Base-by-base conservation (phyloP, 2,888 invertebrate species). In the Byasa hedistus region DNA sequence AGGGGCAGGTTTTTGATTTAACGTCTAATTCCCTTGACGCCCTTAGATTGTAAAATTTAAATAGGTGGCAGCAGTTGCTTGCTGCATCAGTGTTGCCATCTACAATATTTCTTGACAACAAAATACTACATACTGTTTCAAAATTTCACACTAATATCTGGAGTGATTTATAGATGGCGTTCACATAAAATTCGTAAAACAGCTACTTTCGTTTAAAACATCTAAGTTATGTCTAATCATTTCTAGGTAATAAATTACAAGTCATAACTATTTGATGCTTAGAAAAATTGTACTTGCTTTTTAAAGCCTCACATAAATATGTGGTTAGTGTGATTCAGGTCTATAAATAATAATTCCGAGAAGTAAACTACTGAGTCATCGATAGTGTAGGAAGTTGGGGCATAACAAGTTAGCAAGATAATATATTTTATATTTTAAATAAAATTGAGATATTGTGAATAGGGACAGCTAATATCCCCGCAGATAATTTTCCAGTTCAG, bases 21-120 rank as follows among this genome's bases (percentile, higher is more conserved):
- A 44, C 19, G 4, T 48, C 19, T 1, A 48, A 3, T 0, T n/a
- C 48, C 8, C 2, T n/a, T 48, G 5, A n/a, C 22, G 10, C n/a
- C 19, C 17, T 15, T 22, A 60, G 64, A 65, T 65, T 66, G 48
- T 61, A 48, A 32, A 62, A 36, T 17, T 57, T 54, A 63, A 74
- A 56, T 62, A 66, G 78, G 75, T 77, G 76, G 72, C 74, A 69
- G 69, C 73, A 63, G 59, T 52, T 54, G 17, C 17, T 10, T 23
- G 15, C 21, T 32, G 56, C 23, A 52, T 1, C 22, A 64, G 63
- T 56, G n/a, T 36, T 57, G 67, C 67, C 67, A 67, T 67, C 67
- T 67, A 57, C 10, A 36, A 32, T 36, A 39, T 24, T 48, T 21
- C 57, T 2, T 19, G 1, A 3, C 23, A 64, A 67, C 51, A 4